Evolutionary conservation across 2,888 invertebrate genomes (phyloP).

Genomic region (Chrysolina americana): DNA sequence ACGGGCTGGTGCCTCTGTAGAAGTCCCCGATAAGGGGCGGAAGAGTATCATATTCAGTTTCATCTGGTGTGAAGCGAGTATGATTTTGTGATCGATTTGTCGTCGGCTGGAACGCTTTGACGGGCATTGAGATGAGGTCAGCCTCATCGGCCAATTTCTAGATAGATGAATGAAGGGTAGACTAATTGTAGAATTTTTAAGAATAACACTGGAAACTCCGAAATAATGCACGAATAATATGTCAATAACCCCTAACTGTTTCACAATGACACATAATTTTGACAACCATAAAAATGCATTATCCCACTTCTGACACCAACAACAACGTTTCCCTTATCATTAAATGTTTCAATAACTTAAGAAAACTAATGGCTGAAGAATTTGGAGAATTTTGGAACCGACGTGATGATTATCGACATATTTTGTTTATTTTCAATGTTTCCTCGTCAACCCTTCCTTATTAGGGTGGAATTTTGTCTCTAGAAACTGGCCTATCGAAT

Average conservation of each 20-base stretch:
- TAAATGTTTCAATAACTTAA: too few relatives aligned
- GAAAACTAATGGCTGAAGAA: too few relatives aligned
- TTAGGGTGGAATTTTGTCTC: not conserved
- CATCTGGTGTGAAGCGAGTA: not conserved
- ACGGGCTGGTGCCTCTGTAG: slow-evolving; percentile 86
- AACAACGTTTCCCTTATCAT: too few relatives aligned
- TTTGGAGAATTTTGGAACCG: too few relatives aligned
- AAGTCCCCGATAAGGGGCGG: not conserved
- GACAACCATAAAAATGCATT: too few relatives aligned
- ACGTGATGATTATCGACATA: too few relatives aligned
- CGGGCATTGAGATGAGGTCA: not conserved
- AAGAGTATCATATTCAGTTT: not conserved
- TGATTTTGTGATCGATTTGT: not conserved
- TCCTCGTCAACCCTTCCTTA: not conserved
- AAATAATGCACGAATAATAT: too few relatives aligned
- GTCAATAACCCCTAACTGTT: too few relatives aligned
- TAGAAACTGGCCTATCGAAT: not conserved
- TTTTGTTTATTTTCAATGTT: too few relatives aligned
- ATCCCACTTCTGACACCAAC: too few relatives aligned
- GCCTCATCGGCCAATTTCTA: not conserved
- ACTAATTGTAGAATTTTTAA: not conserved
- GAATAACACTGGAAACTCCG: too few relatives aligned
- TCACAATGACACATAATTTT: too few relatives aligned
- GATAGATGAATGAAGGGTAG: not conserved
- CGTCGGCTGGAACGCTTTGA: not conserved